phyloP scores from a whole-genome alignment of 2,888 invertebrate genomes.

The Malthinus flaveolus region DNA sequence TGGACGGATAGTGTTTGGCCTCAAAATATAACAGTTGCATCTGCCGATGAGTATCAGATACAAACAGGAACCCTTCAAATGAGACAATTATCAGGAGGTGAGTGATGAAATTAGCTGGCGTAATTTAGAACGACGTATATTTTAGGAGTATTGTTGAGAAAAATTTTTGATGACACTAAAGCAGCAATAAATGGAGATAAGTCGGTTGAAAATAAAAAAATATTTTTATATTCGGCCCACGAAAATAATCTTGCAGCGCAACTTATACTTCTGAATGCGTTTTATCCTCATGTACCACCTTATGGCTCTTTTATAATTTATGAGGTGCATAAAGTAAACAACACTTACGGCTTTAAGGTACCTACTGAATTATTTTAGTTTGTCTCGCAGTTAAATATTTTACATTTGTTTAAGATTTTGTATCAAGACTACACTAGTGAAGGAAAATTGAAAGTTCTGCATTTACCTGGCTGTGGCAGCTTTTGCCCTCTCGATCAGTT shows the following conservation, averaged over 20 bases:
- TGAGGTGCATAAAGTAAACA: conserved; percentile 37
- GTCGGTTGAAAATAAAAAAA: conserved; percentile 55
- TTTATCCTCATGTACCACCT: conserved; percentile 55
- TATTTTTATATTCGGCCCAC: conserved; percentile 66
- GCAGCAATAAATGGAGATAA: conserved; percentile 51
- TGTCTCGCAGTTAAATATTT: not conserved
- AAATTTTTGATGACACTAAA: conserved; percentile 60
- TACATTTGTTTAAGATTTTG: conserved; percentile 34
- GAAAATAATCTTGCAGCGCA: conserved; percentile 68
- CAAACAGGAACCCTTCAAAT: conserved; percentile 9
- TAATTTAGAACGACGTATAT: not conserved
- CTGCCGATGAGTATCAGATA: conserved; percentile 13
- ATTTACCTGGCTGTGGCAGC: conserved; percentile 28
- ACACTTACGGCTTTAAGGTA: conserved; percentile 43
- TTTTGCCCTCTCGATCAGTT: conserved; percentile 33
- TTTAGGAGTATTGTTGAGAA: conserved; percentile 53
- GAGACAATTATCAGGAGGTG: conserved; percentile 20
- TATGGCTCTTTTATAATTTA: conserved; percentile 27
- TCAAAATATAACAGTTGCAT: conserved; percentile 12
- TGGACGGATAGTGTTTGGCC: conserved; percentile 22
- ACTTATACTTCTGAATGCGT: conserved; percentile 61
- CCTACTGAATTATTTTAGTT: not conserved
- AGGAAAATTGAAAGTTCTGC: conserved; percentile 26
- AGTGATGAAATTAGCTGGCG: not conserved
- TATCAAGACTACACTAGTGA: conserved; percentile 39